phyloP scores from a whole-genome alignment of 2,888 invertebrate genomes.

The Chymomyza amoena region DNA sequence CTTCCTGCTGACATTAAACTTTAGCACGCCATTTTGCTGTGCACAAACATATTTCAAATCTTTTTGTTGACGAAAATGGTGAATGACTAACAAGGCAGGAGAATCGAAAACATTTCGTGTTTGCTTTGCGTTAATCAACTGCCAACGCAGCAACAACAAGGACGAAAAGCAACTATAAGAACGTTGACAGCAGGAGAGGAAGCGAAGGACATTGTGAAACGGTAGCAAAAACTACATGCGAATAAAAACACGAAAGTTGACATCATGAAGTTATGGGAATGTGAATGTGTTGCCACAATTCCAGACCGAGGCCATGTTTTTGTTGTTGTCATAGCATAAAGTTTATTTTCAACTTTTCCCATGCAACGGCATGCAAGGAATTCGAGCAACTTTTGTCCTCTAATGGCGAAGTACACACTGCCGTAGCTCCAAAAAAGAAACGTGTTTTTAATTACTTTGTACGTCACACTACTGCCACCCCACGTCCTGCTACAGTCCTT shows the following conservation, averaged over 20 bases:
- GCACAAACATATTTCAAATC: conserved; percentile 40
- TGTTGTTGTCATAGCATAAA: conserved; percentile 59
- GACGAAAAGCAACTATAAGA: conserved; percentile 31
- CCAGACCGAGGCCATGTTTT: conserved; percentile 10
- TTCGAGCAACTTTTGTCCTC: conserved; percentile 50
- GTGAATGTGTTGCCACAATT: conserved; percentile 28
- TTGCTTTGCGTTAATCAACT: conserved; percentile 63
- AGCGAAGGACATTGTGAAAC: neutral
- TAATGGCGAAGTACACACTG: conserved; percentile 31
- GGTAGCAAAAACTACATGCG: conserved; percentile 7
- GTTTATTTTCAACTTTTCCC: conserved; percentile 73
- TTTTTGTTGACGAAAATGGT: conserved; percentile 26
- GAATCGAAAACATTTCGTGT: conserved; percentile 53
- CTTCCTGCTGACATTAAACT: neutral
- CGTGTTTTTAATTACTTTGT: conserved; percentile 74
- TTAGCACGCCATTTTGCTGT: neutral
- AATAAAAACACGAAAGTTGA: conserved; percentile 64
- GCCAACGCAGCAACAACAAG: conserved; percentile 14
- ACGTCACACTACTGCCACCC: conserved; percentile 29
- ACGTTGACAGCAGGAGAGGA: conserved; percentile 13
- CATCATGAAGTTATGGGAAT: conserved; percentile 63
- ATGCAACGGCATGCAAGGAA: conserved; percentile 59
- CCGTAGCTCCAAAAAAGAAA: conserved; percentile 48
- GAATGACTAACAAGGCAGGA: conserved; percentile 35
- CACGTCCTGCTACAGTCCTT: neutral